Evolutionary conservation across 2,113 vertebrate genomes (phyloP), one percentile per base, ranked within the genome.

Genomic region (Leucoraja erinaceus): DNA sequence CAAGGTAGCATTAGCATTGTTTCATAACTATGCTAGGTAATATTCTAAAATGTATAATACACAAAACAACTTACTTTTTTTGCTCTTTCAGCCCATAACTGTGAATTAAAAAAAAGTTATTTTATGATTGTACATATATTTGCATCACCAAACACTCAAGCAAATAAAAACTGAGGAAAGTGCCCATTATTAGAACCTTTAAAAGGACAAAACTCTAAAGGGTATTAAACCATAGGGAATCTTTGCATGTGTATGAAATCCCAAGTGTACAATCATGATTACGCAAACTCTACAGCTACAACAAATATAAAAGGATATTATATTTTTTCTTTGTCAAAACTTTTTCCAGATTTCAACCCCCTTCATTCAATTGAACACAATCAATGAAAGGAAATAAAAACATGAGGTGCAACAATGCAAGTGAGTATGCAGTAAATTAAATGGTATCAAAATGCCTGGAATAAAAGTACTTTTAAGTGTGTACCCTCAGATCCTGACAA

Each of bases 71-170:
- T 91, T 91, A 91, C 90, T 72, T 91, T 38, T 91, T 91, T 91
- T 72, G 90, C 33, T 91, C 90, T 91, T 91, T 91, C 90, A 91
- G 38, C 22, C 90, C 90, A 91, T 91, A 91, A 74, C 90, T 91
- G 90, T 54, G 38, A 91, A 91, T 91, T 25, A 47, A 91, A 90
- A 54, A 91, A 28, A 47, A 61, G 2, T 31, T 0, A 91, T 72
- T 70, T n/a, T 72, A 68, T 91, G 68, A 20, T 54, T 47, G 16
- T 72, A 38, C 18, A 72, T 47, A 28, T 72, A 72, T 18, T 90
- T 33, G 38, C 38, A 4, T 70, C 25, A 38, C 18, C 10, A 5
- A 68, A 12, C 66, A 90, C 33, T 14, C n/a, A 18, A 22, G 16
- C 8, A 90, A 47, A 72, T 74, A 74, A 33, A 91, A 91, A 14